These are phyloP conservation scores for Synanthedon andrenaeformis DNA, from an alignment of 2,888 invertebrate species.

Conservation along the genomic window DNA sequence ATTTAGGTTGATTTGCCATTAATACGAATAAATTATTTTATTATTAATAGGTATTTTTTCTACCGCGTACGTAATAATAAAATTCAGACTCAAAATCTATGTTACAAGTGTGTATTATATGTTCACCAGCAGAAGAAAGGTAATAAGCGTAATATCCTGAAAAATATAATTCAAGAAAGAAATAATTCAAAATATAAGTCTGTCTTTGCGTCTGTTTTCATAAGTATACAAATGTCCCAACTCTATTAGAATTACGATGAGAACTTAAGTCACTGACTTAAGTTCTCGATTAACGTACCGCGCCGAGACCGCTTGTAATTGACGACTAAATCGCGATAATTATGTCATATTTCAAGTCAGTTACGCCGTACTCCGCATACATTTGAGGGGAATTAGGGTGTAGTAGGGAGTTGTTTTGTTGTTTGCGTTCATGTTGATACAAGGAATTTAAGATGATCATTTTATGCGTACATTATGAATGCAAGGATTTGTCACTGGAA, in stretches of 20 bases:
- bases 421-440: conserved; percentile 3
- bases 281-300: conserved; percentile 27
- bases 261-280: conserved; percentile 23
- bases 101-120: too few relatives aligned
- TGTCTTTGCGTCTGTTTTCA: too few relatives aligned
- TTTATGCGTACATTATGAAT: conserved; percentile 4
- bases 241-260: conserved; percentile 19
- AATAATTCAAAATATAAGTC: too few relatives aligned
- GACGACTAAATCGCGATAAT: conserved; percentile 48
- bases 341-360: conserved; percentile 38
- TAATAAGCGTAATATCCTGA: too few relatives aligned
- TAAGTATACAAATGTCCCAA: conserved; percentile 11
- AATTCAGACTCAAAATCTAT: too few relatives aligned
- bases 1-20: too few relatives aligned
- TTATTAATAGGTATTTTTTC: too few relatives aligned
- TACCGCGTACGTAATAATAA: too few relatives aligned
- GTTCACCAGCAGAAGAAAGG: too few relatives aligned
- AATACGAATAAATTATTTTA: too few relatives aligned
- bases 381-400: conserved; percentile 5
- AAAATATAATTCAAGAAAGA: too few relatives aligned
- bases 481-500: background rate
- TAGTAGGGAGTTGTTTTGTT: conserved; percentile 2
- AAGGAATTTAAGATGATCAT: conserved; percentile 15
- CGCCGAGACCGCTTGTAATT: conserved; percentile 26
- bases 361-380: conserved; percentile 23